phyloP scores from a whole-genome alignment of 2,888 invertebrate species.

The Patella pellucida region DNA sequence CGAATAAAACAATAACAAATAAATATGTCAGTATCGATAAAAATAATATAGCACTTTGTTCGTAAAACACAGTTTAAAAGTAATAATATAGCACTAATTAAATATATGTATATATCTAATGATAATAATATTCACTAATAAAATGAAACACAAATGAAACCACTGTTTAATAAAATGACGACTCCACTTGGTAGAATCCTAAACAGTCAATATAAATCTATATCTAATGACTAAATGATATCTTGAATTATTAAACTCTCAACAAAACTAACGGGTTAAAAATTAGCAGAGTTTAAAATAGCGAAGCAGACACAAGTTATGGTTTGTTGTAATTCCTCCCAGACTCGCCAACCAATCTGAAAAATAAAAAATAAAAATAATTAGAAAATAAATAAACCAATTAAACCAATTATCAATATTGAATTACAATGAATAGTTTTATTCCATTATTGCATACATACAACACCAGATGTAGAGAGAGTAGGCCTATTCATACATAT shows the following conservation, averaged over 20 bases:
- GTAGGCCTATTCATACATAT: too few species aligned
- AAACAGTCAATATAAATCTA: not conserved
- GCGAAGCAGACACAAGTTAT: not conserved
- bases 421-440: too few species aligned
- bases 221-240: too few species aligned
- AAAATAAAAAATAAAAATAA: not conserved
- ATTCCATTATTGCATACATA: too few species aligned
- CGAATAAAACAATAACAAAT: constrained; percentile 1
- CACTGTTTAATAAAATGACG: not conserved
- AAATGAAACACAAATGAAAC: not conserved
- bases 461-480: too few species aligned
- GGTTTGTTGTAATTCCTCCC: constrained; percentile 10
- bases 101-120: not conserved
- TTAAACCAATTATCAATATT: too few species aligned
- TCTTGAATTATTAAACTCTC: too few species aligned
- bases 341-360: constrained; percentile 2
- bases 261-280: too few species aligned
- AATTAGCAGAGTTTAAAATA: too few species aligned
- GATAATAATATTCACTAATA: not conserved
- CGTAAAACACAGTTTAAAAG: not conserved
- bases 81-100: not conserved
- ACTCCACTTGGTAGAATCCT: constrained; percentile 9
- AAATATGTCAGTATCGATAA: not conserved
- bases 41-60: constrained; percentile 8
- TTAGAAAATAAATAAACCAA: not conserved